Percentiles rank a stretch among this genome's conserved stretches.
These are phyloP conservation scores for Euzophera pinguis DNA, from an alignment of 2,888 invertebrate species.

Conservation along the genomic window DNA sequence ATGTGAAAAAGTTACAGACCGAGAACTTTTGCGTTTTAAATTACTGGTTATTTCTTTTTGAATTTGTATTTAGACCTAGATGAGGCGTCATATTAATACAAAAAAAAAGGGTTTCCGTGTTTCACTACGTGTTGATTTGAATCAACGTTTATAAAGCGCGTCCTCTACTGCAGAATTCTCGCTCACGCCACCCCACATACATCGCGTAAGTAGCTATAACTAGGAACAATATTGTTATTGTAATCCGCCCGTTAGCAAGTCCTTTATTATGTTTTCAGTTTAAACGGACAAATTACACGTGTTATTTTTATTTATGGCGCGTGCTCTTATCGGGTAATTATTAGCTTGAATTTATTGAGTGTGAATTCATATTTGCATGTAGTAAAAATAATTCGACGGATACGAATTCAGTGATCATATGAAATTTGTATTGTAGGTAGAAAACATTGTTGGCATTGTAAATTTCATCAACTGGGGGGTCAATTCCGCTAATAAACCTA, in stretches of 20 bases:
- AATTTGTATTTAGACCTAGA: no score
- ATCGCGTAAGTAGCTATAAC: not conserved
- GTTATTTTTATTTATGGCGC: conserved; percentile 1
- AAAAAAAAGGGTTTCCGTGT: no score
- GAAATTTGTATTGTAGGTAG: no score
- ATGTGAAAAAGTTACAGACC: no score
- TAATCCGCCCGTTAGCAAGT: conserved; percentile 3
- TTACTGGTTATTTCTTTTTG: no score
- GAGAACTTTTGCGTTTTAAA: no score
- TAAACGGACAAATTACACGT: conserved; percentile 10
- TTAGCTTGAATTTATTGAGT: not conserved
- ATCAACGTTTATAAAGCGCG: not conserved
- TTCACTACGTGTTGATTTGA: no score
- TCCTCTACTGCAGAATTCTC: not conserved
- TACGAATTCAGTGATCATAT: no score
- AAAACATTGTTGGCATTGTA: no score
- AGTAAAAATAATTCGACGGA: not conserved
- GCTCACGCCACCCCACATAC: conserved; percentile 18
- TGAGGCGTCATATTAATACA: no score
- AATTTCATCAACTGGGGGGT: no score
- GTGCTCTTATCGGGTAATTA: conserved; percentile 1
- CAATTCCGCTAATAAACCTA: no score
- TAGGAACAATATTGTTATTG: conserved; percentile 7
- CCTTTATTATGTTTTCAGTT: conserved; percentile 10
- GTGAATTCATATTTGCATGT: conserved; percentile 1